A percentile compares a stretch with the other conserved stretches of the same genome.
Conservation (phyloP, 2,888 invertebrate genomes). For the Lasioglossum malachurum region DNA sequence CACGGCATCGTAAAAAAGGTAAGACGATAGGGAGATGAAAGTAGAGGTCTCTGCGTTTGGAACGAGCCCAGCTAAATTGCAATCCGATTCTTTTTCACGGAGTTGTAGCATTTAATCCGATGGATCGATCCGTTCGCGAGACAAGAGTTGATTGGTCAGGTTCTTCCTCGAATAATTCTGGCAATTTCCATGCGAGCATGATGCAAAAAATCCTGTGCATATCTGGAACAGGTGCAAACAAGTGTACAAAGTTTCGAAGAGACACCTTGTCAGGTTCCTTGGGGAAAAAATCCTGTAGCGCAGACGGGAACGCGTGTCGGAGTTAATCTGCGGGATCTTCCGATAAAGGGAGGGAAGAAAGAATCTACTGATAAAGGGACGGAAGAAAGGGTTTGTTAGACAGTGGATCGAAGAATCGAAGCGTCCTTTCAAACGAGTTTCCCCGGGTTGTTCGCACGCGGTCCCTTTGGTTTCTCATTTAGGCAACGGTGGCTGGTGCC, state of each 20-base stretch:
- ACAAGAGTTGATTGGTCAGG: not conserved
- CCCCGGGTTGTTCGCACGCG: not conserved
- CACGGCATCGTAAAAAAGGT: not conserved
- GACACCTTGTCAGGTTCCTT: not conserved
- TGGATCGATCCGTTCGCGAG: not conserved
- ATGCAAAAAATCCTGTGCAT: not conserved
- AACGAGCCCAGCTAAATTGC: not conserved
- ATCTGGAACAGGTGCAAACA: not conserved
- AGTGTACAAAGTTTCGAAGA: not conserved
- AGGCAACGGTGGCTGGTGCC: constrained; percentile 1
- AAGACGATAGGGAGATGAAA: not conserved
- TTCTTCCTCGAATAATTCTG: not conserved
- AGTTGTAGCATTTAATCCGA: not conserved
- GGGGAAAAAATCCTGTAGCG: not conserved
- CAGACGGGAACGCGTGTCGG: not conserved
- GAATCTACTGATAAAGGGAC: not conserved
- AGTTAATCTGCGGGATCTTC: constrained; percentile 13
- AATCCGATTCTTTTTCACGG: not conserved
- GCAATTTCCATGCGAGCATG: not conserved
- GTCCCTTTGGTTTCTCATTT: not conserved
- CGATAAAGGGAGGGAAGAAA: constrained; percentile 17
- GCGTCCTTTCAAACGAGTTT: too few relatives aligned
- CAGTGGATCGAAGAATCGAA: constrained; percentile 9
- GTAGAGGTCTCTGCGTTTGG: not conserved
- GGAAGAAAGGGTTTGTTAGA: not conserved